phyloP scores from a whole-genome alignment of 2,797 vertebrate species.

The Nothura maculosa region DNA sequence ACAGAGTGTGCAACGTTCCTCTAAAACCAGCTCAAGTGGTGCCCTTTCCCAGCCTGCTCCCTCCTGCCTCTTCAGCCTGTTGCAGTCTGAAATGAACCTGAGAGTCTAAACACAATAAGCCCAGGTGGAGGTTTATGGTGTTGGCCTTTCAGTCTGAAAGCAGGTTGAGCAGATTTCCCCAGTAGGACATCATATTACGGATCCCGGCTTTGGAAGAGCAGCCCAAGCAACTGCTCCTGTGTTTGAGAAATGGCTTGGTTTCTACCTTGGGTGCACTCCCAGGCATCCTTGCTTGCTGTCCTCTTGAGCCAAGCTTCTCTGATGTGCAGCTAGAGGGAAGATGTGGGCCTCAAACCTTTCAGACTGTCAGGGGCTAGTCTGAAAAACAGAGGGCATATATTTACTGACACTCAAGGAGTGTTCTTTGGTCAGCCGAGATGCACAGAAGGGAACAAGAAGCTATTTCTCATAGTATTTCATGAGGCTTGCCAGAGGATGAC shows the following conservation, averaged over 20 bases:
- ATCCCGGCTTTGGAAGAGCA: background rate
- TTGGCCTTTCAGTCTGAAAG: background rate
- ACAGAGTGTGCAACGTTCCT: background rate
- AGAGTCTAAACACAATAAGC: background rate
- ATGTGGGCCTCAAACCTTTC: background rate
- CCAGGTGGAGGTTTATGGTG: background rate
- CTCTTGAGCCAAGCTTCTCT: background rate
- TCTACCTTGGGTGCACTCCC: background rate
- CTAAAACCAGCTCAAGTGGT: background rate
- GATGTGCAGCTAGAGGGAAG: constrained; percentile 17
- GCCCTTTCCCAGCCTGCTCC: background rate
- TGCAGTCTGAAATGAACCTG: background rate
- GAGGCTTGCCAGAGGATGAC: constrained; percentile 34
- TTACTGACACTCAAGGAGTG: background rate
- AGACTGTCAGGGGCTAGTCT: background rate
- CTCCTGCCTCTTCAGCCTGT: background rate
- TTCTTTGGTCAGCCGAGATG: background rate
- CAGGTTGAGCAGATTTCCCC: background rate
- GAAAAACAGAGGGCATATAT: background rate
- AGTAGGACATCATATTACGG: background rate
- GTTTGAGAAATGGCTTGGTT: background rate
- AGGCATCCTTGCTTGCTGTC: background rate
- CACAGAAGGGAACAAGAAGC: background rate
- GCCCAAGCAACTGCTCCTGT: background rate
- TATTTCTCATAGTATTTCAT: background rate